phyloP scores from a whole-genome alignment of 2,113 vertebrate genomes.

The Colaptes auratus region DNA sequence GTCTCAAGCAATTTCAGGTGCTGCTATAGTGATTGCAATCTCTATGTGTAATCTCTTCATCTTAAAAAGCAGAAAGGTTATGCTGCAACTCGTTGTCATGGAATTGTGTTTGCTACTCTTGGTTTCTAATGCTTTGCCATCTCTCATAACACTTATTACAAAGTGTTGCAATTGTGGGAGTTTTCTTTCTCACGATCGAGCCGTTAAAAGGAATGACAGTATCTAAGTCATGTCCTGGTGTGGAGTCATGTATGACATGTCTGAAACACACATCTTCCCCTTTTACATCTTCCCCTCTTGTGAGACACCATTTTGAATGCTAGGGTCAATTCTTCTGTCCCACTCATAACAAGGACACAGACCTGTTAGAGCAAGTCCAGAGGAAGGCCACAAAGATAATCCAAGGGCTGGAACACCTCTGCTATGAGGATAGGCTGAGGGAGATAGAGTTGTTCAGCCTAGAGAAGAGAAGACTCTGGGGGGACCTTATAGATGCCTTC shows the following conservation, averaged over 20 bases:
- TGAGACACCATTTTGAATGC: too few relatives aligned
- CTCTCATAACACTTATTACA: not conserved
- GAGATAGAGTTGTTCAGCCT: too few relatives aligned
- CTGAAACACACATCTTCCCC: not conserved
- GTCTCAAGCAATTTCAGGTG: not conserved
- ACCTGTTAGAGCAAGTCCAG: too few relatives aligned
- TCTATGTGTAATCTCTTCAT: not conserved
- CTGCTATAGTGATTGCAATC: not conserved
- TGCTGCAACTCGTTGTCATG: not conserved
- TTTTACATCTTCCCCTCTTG: too few relatives aligned
- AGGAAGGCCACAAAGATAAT: too few relatives aligned
- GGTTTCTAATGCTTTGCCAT: not conserved
- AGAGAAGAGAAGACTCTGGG: too few relatives aligned
- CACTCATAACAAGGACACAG: too few relatives aligned
- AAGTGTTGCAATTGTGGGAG: not conserved
- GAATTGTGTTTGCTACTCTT: not conserved
- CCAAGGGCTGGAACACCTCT: too few relatives aligned
- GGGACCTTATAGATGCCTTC: too few relatives aligned
- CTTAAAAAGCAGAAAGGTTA: not conserved
- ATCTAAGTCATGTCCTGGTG: not conserved
- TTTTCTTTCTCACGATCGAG: not conserved
- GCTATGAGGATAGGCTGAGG: too few relatives aligned
- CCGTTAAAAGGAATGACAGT: not conserved
- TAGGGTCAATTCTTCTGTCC: too few relatives aligned
- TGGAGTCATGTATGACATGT: not conserved